Base-by-base conservation (phyloP, 2,113 vertebrate genomes). In the Sceloporus tristichus region DNA sequence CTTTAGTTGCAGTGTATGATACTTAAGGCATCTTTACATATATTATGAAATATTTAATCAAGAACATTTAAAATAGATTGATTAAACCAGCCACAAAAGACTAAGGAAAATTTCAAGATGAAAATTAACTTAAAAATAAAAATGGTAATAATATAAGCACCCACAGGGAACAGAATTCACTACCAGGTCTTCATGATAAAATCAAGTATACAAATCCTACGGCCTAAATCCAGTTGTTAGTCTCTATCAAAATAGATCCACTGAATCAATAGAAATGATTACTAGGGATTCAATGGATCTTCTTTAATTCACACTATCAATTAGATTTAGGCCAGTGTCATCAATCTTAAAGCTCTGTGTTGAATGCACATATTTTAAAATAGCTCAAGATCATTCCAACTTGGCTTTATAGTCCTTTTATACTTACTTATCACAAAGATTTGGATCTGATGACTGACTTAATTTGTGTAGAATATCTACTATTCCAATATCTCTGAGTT, bases 401-500 rank as follows among this genome's bases (percentile, higher is more conserved):
- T 86, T 90, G 25, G 38, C 87, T 83, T 65, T 25, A 2, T 18
- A 42, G 76, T 86, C n/a, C 34, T 70, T 85, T 62, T 74, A 93
- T 95, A 95, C 98, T 95, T 91, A 99, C 99, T 98, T 98, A 96
- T 99, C 99, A 94, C 98, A 98, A 91, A 99, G 98, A 96, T 98
- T 99, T 91, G 98, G 96, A 95, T 99, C 98, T 6, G 98, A 96
- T 65, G 98, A 98, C 95, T 98, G 98, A 93, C 98, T 98, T 91
- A 99, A 96, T 95, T 99, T 99, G 95, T 99, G 99, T 91, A 99
- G 96, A 93, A 99, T 98, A 95, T 99, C 99, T 89, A 99, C 98
- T 74, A 99, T 98, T 94, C 99, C 99, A 96, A 99, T 98, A 94
- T 99, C 99, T 94, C 98, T 98, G 87, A 99, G 97, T 93, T 99